These are phyloP conservation scores for Emmelina monodactyla DNA, from an alignment of 2,888 invertebrate genomes.

Conservation along the genomic window DNA sequence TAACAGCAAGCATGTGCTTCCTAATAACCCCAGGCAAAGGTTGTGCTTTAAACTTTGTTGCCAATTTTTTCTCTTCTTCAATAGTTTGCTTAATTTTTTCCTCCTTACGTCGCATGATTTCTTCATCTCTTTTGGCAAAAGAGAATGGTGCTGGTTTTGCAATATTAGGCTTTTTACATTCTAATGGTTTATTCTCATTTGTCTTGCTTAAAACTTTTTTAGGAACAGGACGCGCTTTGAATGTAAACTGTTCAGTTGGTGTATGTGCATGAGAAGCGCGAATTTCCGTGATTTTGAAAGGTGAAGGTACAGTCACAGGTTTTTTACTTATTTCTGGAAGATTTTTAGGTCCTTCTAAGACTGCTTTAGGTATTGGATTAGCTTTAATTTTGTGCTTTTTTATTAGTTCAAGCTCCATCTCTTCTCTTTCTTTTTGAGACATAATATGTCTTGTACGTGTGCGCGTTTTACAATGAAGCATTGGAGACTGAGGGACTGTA, in stretches of 20 bases:
- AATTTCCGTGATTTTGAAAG: constrained; percentile 70
- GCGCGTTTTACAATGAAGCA: constrained; percentile 61
- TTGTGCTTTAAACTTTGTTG: constrained; percentile 74
- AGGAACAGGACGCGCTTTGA: constrained; percentile 72
- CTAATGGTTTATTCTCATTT: constrained; percentile 35
- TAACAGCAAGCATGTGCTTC: constrained; percentile 39
- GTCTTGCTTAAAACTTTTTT: constrained; percentile 57
- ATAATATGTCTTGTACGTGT: constrained; percentile 57
- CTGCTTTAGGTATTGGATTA: constrained; percentile 68
- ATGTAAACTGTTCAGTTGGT: constrained; percentile 19
- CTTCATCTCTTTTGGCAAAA: constrained; percentile 72
- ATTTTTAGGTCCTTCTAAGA: constrained; percentile 56
- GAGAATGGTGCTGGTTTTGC: constrained; percentile 68
- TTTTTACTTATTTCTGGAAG: constrained; percentile 62
- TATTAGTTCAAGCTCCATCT: constrained; percentile 69
- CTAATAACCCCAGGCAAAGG: constrained; percentile 66
- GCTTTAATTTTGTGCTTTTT: constrained; percentile 74
- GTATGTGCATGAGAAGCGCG: constrained; percentile 23
- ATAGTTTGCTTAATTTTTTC: constrained; percentile 66
- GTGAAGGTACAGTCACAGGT: constrained; percentile 66
- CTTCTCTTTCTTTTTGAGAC: constrained; percentile 69
- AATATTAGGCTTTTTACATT: constrained; percentile 44
- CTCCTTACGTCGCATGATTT: constrained; percentile 63
- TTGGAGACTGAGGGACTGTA: constrained; percentile 62
- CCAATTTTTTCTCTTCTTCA: constrained; percentile 67